Conservation (phyloP, 2,797 vertebrate genomes). For the Cebuella pygmaea region DNA sequence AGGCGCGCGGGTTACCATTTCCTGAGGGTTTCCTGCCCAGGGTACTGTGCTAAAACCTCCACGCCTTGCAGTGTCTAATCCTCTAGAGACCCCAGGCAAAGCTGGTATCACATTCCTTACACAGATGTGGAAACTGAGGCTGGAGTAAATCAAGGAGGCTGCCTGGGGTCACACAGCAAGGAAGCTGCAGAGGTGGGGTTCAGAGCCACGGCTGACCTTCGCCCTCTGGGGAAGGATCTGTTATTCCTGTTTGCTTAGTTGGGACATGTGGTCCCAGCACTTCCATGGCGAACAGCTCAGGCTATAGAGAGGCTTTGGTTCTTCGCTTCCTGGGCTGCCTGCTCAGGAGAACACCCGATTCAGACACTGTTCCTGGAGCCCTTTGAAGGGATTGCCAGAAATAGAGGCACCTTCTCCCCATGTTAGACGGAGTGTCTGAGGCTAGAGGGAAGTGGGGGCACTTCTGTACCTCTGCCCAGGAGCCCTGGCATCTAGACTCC, state of each 20-base stretch:
- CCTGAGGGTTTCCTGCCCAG: neutral
- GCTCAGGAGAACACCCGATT: neutral
- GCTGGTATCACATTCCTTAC: neutral
- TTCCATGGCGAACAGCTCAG: neutral
- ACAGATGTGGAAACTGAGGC: conserved; percentile 27
- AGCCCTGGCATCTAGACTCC: neutral
- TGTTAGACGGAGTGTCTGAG: neutral
- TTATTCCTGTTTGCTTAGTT: neutral
- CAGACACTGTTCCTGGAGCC: neutral
- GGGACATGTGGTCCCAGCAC: rapidly evolving
- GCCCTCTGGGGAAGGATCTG: rapidly evolving
- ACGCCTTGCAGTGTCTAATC: no score
- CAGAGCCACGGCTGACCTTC: neutral
- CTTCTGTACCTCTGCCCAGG: neutral
- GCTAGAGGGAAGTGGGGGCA: neutral
- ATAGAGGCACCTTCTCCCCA: neutral
- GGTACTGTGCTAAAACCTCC: neutral
- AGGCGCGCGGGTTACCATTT: neutral
- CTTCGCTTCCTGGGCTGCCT: neutral
- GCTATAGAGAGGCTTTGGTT: neutral
- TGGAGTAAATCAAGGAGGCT: neutral
- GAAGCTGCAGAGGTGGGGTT: neutral
- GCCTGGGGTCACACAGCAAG: neutral
- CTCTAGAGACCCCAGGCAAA: neutral
- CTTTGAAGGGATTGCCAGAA: neutral